phyloP scores from a whole-genome alignment of 1,140 invertebrate genomes.

The Caerostris extrusa region DNA sequence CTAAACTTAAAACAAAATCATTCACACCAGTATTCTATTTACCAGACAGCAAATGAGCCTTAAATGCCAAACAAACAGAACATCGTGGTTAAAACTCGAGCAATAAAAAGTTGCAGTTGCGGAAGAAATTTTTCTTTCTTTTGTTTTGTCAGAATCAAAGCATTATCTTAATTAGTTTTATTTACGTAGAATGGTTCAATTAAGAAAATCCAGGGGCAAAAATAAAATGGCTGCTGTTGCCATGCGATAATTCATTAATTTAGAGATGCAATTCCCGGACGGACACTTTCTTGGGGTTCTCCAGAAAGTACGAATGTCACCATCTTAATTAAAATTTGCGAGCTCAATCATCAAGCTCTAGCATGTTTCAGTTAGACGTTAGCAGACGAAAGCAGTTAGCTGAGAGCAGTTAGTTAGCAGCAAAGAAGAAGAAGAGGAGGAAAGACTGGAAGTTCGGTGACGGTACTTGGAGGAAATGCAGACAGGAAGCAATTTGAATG shows the following conservation, averaged over 20 bases:
- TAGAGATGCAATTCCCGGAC: background rate
- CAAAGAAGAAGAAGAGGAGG: conserved; percentile 14
- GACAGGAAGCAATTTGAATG: conserved; percentile 50
- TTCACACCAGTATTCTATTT: too few species aligned
- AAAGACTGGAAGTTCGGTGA: background rate
- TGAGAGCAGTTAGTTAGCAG: background rate
- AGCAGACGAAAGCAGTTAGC: background rate
- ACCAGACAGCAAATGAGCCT: too few species aligned
- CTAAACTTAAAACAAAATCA: too few species aligned
- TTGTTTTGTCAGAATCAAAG: background rate
- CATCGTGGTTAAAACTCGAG: too few species aligned
- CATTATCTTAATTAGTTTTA: background rate
- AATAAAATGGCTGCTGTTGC: too few species aligned
- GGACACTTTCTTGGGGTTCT: background rate
- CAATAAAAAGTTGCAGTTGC: too few species aligned
- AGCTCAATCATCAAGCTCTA: background rate
- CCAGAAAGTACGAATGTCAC: background rate
- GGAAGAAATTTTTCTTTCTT: background rate
- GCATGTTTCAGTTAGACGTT: background rate
- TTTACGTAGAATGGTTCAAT: background rate
- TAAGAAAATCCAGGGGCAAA: background rate
- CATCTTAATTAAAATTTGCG: background rate
- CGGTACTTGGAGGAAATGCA: conserved; percentile 8
- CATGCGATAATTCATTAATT: background rate
- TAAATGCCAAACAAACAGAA: too few species aligned